These are phyloP conservation scores for Indri indri DNA, from an alignment of 2,113 vertebrate genomes.

Conservation along the genomic window DNA sequence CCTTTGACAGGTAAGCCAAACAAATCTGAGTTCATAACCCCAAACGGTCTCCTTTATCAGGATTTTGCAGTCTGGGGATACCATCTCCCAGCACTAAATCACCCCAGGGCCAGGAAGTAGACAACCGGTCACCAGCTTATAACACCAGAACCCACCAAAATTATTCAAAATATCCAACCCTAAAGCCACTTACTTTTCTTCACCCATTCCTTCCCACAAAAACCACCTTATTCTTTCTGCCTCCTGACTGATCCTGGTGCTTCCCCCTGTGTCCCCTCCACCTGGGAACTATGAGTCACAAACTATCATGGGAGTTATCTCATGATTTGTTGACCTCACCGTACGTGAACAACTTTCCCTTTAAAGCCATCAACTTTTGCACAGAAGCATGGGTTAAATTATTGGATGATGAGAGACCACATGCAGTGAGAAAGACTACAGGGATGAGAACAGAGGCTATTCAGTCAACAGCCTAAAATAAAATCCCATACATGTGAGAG, in stretches of 20 bases:
- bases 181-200: neutral
- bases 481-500: too few relatives aligned
- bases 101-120: rapidly evolving
- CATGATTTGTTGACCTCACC: neutral
- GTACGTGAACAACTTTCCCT: neutral
- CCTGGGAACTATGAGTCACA: neutral
- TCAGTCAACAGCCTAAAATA: neutral
- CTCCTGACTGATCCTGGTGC: neutral
- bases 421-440: neutral
- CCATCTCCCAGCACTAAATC: neutral
- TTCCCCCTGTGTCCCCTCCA: neutral
- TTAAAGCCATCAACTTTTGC: neutral
- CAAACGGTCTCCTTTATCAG: neutral
- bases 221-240: neutral
- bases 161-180: neutral
- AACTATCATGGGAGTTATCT: neutral
- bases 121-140: rapidly evolving
- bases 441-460: neutral
- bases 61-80: neutral
- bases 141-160: neutral
- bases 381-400: neutral
- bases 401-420: neutral
- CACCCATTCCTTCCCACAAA: neutral
- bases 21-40: neutral
- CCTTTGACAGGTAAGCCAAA: neutral